Evolutionary conservation across 2,797 vertebrate genomes (phyloP).

Genomic region (Acropternis orthonyx): DNA sequence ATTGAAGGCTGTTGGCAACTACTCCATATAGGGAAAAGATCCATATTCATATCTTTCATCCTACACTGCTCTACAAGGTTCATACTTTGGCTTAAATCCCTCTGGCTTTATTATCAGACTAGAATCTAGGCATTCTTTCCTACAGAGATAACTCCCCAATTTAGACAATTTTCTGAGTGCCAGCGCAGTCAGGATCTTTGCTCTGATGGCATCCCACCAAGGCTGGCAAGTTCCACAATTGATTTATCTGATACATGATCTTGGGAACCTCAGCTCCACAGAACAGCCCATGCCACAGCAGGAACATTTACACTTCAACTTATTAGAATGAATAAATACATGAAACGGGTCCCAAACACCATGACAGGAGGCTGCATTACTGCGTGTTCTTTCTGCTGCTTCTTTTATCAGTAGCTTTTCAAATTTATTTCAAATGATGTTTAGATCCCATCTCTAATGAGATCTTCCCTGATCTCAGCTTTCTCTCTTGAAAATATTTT

Average conservation of each 20-base stretch:
- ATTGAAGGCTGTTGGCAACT: neutral
- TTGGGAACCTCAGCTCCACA: neutral
- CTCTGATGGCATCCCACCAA: neutral
- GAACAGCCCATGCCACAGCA: neutral
- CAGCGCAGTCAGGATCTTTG: neutral
- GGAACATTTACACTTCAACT: neutral
- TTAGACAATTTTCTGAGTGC: neutral
- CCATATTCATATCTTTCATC: conserved; percentile 9
- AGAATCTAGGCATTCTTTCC: conserved; percentile 30
- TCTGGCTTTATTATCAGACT: neutral
- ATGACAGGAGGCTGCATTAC: neutral
- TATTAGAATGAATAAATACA: neutral
- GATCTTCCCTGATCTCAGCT: neutral
- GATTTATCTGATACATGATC: neutral
- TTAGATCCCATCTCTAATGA: neutral
- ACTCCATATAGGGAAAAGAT: neutral
- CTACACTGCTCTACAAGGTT: neutral
- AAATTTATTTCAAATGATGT: neutral
- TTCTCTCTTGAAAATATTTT: neutral
- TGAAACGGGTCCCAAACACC: neutral
- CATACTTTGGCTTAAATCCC: conserved; percentile 17
- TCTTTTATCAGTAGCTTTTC: neutral
- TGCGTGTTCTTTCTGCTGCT: neutral
- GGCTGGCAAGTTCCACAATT: neutral
- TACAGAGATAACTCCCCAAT: neutral